Evolutionary conservation across 2,797 vertebrate species (phyloP), one percentile per base, ranked within the genome.

Genomic region (Champsocephalus esox): DNA sequence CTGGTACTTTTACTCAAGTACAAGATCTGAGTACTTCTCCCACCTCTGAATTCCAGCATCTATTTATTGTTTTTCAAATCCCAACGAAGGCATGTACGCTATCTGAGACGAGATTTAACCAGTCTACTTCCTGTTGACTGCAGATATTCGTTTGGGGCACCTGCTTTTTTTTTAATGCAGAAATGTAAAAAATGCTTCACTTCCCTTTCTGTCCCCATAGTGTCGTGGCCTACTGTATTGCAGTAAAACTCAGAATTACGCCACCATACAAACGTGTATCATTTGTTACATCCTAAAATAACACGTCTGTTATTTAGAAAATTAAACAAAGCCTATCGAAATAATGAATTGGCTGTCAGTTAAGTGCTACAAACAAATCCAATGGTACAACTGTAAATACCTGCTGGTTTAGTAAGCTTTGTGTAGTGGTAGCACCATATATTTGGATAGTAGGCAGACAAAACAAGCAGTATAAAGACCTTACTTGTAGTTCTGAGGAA

Each of bases 151-250:
- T 8, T 77, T 61, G 63, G 12, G 6, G 1, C 80, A 79, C 82
- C 88, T 83, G 83, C 89, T 85, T 64, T 73, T 45, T 3, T 4
- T 24, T 24, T 66, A 54, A 78, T 62, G 32, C 21, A 64, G 38
- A 68, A 72, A 81, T 79, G 19, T 45, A 10, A 28, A 50, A 41
- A 57, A 61, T 24, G 9, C 34, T 69, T 3, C 48, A 50, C 76
- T 83, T 88, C 77, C 74, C 78, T 2, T 0, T 78, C 65, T 5
- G 3, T 50, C 1, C 4, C 0, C 10, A 38, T 6, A 13, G 28
- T 68, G 12, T 24, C 9, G 19, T 3, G 2, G 0, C 51, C 1
- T 4, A 3, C 3, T 45, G 17, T n/a, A 46, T 12, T 48, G 9
- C 21, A 55, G 5, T 50, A 19, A 46, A 32, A 17, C 24, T 43